Evolutionary conservation across 1,140 invertebrate species (phyloP).

Genomic region (Drosophila ananassae): DNA sequence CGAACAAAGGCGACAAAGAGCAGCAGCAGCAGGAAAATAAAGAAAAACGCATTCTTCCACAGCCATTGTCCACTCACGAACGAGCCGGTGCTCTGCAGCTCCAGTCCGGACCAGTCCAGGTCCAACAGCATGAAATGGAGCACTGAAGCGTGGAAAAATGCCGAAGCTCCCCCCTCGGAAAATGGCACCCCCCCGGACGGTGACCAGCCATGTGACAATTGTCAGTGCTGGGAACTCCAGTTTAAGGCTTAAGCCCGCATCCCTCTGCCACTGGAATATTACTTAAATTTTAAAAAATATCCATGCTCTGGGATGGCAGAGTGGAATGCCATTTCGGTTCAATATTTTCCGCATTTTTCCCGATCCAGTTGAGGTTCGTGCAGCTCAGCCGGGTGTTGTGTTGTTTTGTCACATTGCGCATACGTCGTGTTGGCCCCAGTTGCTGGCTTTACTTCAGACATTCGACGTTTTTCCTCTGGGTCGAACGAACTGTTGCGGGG

Average conservation of each 20-base stretch:
- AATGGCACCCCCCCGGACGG: background rate
- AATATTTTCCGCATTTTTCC: conserved; percentile 24
- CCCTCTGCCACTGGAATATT: conserved; percentile 44
- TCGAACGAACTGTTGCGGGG: background rate
- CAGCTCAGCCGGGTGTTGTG: conserved; percentile 4
- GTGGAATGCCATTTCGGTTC: conserved; percentile 7
- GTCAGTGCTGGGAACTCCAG: conserved; percentile 66
- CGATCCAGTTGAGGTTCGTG: background rate
- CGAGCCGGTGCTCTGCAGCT: background rate
- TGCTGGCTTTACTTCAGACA: conserved; percentile 44
- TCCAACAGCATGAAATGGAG: conserved; percentile 51
- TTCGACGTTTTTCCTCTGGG: conserved; percentile 33
- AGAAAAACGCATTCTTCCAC: conserved; percentile 28
- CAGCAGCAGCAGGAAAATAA: conserved; percentile 26
- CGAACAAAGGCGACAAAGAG: conserved; percentile 51
- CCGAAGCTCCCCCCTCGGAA: background rate
- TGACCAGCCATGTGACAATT: conserved; percentile 68
- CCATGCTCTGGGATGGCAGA: background rate
- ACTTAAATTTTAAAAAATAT: conserved; percentile 4
- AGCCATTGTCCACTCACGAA: conserved; percentile 61
- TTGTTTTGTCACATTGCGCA: conserved; percentile 62
- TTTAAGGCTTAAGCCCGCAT: conserved; percentile 59
- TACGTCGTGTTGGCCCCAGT: conserved; percentile 65
- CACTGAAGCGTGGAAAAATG: conserved; percentile 54
- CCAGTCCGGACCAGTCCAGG: background rate